Percentiles rank a stretch among this genome's conserved stretches.
phyloP scores from a whole-genome alignment of 2,888 invertebrate genomes.

The Andrena dorsata region DNA sequence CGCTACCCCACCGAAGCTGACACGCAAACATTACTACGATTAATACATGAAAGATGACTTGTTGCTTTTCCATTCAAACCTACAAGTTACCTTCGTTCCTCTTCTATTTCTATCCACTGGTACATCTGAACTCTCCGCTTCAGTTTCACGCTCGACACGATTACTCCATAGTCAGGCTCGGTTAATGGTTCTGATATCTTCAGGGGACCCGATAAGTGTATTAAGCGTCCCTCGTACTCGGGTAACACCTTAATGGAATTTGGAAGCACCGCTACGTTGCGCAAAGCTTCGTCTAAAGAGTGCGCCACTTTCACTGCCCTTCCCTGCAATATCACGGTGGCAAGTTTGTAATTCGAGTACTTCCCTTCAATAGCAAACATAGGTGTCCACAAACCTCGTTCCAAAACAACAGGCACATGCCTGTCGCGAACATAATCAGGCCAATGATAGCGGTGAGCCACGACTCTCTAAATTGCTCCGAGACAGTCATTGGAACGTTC shows the following conservation, averaged over 20 bases:
- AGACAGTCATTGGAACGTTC: constrained; percentile 75
- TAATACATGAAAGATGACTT: neutral
- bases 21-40: neutral
- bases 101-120: constrained; percentile 93
- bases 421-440: constrained; percentile 88
- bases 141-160: constrained; percentile 93
- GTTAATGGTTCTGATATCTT: constrained; percentile 92
- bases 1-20: constrained; percentile 62
- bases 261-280: constrained; percentile 87
- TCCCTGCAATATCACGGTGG: constrained; percentile 86
- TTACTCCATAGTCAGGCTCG: constrained; percentile 94
- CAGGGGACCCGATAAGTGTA: constrained; percentile 92
- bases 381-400: constrained; percentile 89
- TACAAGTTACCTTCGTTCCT: constrained; percentile 87
- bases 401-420: constrained; percentile 91
- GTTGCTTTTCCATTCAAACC: neutral
- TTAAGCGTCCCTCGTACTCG: constrained; percentile 90
- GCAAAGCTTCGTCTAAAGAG: constrained; percentile 91
- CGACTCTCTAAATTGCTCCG: constrained; percentile 88
- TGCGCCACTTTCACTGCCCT: constrained; percentile 92
- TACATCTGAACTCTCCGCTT: constrained; percentile 96
- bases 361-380: neutral
- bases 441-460: constrained; percentile 92
- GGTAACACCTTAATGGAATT: constrained; percentile 85
- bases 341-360: neutral